These are phyloP conservation scores for Nymphalis polychloros DNA, from an alignment of 2,888 invertebrate genomes.

Conservation along the genomic window DNA sequence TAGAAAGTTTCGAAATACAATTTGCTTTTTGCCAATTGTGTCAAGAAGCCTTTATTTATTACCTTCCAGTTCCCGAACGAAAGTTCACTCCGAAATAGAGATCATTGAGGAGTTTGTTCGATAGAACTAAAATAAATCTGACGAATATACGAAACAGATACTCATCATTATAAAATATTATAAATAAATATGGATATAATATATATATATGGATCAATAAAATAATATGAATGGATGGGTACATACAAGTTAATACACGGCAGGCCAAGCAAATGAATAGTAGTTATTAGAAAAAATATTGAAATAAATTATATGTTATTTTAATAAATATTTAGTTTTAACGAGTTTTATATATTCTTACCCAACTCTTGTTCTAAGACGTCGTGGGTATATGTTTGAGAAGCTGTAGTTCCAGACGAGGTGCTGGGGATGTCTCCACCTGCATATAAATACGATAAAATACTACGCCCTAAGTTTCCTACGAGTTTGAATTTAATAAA, in stretches of 20 bases:
- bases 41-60: constrained; percentile 50
- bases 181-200: constrained; percentile 23
- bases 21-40: constrained; percentile 58
- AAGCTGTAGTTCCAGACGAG: constrained; percentile 53
- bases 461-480: constrained; percentile 20
- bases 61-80: constrained; percentile 44
- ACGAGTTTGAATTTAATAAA: not conserved
- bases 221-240: not conserved
- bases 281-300: constrained; percentile 8
- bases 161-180: constrained; percentile 22
- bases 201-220: constrained; percentile 8
- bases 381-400: constrained; percentile 56
- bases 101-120: constrained; percentile 46
- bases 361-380: constrained; percentile 72
- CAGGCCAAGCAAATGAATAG: constrained; percentile 25
- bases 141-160: constrained; percentile 33
- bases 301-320: constrained; percentile 11
- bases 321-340: constrained; percentile 13
- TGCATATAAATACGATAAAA: constrained; percentile 48
- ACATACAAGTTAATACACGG: constrained; percentile 16
- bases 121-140: constrained; percentile 41
- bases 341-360: constrained; percentile 51
- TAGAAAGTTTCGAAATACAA: constrained; percentile 52
- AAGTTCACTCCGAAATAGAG: constrained; percentile 48
- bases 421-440: constrained; percentile 70